Evolutionary conservation across 92 coral and sea anemone genomes (phyloP), one percentile per base, ranked within the genome.

Genomic region (Epizoanthus rinbou): DNA sequence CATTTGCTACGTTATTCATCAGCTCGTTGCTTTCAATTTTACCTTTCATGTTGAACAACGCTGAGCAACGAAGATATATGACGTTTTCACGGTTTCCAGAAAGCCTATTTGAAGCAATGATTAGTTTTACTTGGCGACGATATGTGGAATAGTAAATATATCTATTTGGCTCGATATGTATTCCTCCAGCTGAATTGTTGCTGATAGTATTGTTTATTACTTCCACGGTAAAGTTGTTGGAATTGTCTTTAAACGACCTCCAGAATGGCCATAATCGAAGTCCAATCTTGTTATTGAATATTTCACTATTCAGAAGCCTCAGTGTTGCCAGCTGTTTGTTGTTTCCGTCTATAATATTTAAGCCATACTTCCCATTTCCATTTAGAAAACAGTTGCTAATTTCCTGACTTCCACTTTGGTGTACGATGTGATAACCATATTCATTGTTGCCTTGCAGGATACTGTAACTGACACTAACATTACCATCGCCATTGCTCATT

Each of bases 111-210:
- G 39, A 25, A 24, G 57, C 45, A 25, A 81, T 73, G 3, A 53
- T 0, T 13, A 83, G 67, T 0, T 65, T 8, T 5, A 84, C 35
- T 31, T 72, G 43, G 56, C 88, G 70, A 25, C 78, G 58, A 18
- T 57, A 57, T 6, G 64, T 22, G 0, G 31, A 18, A 28, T 35
- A 45, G 52, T 78, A 64, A 22, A 21, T 18, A 76, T 69, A 81
- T 19, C 39, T 28, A 39, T 65, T 72, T 33, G 84, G 89, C 8
- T 79, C 39, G 60, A 89, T 9, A 57, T 33, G 63, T 0, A 89
- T 33, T 4, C 92, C 92, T 6, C 92, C 92, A 33, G 57, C 67
- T 15, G 52, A 17, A 73, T 89, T 89, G 13, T 80, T 67, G 8
- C 21, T 35, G 70, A 86, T 68, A 4, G 31, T 74, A 39, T 69